Percentiles rank a stretch among this genome's conserved stretches.
These are phyloP conservation scores for Phrynocephalus guinanensis DNA, from an alignment of 2,797 vertebrate species.

Conservation along the genomic window DNA sequence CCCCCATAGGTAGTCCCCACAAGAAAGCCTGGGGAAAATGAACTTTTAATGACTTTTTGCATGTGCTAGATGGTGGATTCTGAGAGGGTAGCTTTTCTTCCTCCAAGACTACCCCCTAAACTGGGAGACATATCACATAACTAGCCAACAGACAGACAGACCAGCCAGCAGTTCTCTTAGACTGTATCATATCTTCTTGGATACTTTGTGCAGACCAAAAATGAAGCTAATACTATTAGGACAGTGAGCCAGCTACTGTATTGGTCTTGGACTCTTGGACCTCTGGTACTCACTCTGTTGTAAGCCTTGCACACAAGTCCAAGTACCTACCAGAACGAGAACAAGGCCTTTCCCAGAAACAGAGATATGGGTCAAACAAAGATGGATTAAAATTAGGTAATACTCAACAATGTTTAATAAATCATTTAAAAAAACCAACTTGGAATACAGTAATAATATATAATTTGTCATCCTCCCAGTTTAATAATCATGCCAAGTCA, in stretches of 20 bases:
- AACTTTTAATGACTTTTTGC: too few relatives aligned
- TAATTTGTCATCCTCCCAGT: background rate
- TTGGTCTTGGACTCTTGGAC: background rate
- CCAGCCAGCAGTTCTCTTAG: background rate
- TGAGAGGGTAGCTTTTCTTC: background rate
- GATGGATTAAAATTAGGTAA: background rate
- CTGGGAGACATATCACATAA: background rate
- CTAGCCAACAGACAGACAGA: background rate
- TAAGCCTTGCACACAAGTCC: background rate
- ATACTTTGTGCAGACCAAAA: background rate
- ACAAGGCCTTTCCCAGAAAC: background rate
- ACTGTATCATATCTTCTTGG: background rate
- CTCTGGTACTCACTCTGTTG: background rate
- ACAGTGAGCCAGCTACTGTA: background rate
- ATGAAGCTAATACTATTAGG: background rate
- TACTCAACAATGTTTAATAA: background rate
- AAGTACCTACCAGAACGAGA: background rate
- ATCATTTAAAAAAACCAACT: background rate
- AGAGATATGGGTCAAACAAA: background rate
- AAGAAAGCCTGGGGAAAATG: background rate
- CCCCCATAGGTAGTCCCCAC: background rate
- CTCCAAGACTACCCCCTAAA: background rate
- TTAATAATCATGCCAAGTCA: slow-evolving; percentile 10
- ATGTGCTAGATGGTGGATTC: background rate
- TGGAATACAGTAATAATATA: background rate